Evolutionary conservation across 2,797 vertebrate species (phyloP).

Genomic region (Potorous gilbertii): DNA sequence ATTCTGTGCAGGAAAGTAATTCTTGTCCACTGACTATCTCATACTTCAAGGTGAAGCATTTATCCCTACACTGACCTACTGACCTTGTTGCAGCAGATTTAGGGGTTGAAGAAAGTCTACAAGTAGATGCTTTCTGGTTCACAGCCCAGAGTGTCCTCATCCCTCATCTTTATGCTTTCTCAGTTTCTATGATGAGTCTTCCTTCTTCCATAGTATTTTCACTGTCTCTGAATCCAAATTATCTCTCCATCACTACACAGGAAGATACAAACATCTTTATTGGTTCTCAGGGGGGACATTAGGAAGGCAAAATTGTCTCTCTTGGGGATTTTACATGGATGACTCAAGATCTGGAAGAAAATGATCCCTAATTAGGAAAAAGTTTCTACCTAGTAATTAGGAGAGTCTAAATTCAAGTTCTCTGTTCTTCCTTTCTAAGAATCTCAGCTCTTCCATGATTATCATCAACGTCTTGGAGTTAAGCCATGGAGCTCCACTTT

Average conservation of each 20-base stretch:
- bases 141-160: neutral
- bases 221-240: neutral
- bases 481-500: neutral
- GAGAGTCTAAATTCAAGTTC: neutral
- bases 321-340: conserved; percentile 29
- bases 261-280: neutral
- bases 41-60: neutral
- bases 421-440: neutral
- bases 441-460: neutral
- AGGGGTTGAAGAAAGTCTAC: neutral
- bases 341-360: conserved; percentile 36
- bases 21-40: neutral
- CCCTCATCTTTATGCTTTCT: neutral
- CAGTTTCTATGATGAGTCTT: neutral
- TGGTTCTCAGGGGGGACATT: neutral
- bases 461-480: neutral
- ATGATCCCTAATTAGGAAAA: conserved; percentile 41
- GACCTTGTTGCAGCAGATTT: conserved; percentile 25
- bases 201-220: neutral
- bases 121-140: neutral
- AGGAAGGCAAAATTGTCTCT: neutral
- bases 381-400: neutral
- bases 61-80: neutral
- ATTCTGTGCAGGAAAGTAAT: neutral
- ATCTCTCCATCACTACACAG: neutral